Evolutionary conservation across 2,888 invertebrate species (phyloP).

Genomic region (Cinara cedri): DNA sequence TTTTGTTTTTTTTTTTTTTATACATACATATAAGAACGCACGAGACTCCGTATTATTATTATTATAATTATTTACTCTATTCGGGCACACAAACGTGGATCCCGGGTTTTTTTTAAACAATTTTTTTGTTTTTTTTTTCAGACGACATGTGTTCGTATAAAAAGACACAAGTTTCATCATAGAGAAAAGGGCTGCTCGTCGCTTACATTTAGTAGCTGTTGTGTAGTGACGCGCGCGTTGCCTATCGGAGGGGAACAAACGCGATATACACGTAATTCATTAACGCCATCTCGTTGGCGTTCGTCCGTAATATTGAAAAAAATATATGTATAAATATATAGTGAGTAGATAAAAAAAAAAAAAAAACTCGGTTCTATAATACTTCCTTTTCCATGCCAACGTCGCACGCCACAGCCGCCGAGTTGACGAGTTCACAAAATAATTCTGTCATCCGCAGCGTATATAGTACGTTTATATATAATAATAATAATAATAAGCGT

Average conservation of each 20-base stretch:
- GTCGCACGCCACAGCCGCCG: neutral
- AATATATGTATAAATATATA: neutral
- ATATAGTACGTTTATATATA: no score
- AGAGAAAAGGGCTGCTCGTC: conserved; percentile 1
- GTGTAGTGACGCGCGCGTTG: neutral
- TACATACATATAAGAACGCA: neutral
- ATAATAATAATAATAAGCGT: neutral
- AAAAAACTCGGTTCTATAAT: neutral
- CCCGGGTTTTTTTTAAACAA: neutral
- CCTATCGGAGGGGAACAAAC: conserved; percentile 12
- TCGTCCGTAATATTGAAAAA: conserved; percentile 29
- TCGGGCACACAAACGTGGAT: neutral
- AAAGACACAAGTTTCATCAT: conserved; percentile 26
- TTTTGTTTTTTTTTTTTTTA: neutral
- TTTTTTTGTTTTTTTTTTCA: conserved; percentile 13
- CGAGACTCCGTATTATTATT: neutral
- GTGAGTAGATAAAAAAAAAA: conserved; percentile 1
- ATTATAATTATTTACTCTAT: conserved; percentile 20
- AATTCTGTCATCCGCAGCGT: conserved; percentile 30
- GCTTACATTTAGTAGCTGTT: neutral
- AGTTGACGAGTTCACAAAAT: conserved; percentile 29
- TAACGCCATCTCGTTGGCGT: conserved; percentile 54
- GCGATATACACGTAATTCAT: conserved; percentile 41
- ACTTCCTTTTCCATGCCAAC: conserved; percentile 14
- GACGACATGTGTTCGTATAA: conserved; percentile 53